phyloP scores from a whole-genome alignment of 2,113 vertebrate genomes.

The Ptilonorhynchus violaceus region DNA sequence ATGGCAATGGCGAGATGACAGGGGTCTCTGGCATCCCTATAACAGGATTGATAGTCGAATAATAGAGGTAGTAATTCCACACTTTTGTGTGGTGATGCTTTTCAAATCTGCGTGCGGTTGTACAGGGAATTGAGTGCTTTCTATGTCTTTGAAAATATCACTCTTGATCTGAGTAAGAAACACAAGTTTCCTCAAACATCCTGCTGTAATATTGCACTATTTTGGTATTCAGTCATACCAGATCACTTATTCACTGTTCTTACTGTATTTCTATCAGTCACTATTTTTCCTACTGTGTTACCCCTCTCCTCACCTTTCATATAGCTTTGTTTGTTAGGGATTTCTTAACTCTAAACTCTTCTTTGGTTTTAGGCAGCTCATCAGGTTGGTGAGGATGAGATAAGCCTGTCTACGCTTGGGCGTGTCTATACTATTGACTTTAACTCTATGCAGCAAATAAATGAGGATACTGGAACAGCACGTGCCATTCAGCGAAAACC shows the following conservation, averaged over 20 bases:
- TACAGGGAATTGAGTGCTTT: neutral
- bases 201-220: neutral
- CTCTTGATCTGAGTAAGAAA: neutral
- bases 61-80: constrained; percentile 88
- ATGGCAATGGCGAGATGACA: constrained; percentile 98
- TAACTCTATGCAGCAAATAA: constrained; percentile 99
- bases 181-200: neutral
- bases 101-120: neutral
- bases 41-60: constrained; percentile 99
- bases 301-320: neutral
- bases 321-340: neutral
- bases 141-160: neutral
- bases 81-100: neutral
- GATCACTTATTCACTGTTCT: neutral
- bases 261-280: neutral
- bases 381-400: constrained; percentile 99
- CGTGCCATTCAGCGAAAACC: constrained; percentile 99
- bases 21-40: constrained; percentile 97
- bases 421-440: constrained; percentile 99
- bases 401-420: constrained; percentile 97
- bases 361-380: constrained; percentile 90
- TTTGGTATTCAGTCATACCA: neutral
- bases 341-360: neutral
- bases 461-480: constrained; percentile 99
- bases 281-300: neutral